A percentile compares a stretch with the other conserved stretches of the same genome.
Evolutionary conservation across 2,797 vertebrate genomes (phyloP).

Genomic region (Euthynnus affinis): DNA sequence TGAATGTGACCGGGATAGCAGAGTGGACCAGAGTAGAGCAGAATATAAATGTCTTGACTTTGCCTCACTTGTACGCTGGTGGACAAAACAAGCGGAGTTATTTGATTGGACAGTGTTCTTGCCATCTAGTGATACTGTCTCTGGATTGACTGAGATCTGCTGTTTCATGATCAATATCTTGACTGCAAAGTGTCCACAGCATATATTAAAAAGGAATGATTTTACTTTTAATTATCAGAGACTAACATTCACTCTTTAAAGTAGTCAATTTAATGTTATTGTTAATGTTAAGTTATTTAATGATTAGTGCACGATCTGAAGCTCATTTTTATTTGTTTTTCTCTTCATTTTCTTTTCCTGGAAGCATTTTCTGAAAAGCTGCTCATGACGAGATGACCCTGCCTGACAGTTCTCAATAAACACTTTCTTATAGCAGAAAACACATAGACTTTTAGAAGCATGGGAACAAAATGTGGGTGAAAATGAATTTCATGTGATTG

Average conservation of each 20-base stretch:
- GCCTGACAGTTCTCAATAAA: not conserved
- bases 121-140: not conserved
- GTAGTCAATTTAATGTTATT: not conserved
- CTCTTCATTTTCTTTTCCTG: not conserved
- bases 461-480: not conserved
- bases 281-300: no score
- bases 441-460: not conserved
- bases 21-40: not conserved
- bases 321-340: not conserved
- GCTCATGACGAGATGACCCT: not conserved
- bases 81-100: not conserved
- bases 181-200: not conserved
- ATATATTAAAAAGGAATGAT: not conserved
- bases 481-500: slow-evolving; percentile 16
- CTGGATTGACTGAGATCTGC: not conserved
- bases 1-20: not conserved
- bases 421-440: not conserved
- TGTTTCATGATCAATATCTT: no score
- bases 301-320: not conserved
- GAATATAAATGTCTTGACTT: not conserved
- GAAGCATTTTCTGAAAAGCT: not conserved
- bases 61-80: not conserved
- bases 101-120: not conserved
- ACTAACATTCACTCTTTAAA: no score
- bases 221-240: not conserved